Conservation (phyloP, 2,797 vertebrate species). For the Fundulus diaphanus region DNA sequence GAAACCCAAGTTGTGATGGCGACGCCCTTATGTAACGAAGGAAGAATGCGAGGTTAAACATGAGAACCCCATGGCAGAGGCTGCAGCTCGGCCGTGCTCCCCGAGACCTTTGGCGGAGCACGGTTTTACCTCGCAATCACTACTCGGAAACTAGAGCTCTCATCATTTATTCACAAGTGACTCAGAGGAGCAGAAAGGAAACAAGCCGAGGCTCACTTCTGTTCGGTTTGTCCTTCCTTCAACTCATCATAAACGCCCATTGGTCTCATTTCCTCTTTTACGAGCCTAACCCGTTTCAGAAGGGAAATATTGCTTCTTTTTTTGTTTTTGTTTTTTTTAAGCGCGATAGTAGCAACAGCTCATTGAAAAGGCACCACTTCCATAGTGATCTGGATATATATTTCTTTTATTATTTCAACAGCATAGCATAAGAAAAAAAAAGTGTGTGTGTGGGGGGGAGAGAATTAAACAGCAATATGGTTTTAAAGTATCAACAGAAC, state of each 20-base stretch:
- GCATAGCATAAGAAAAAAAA: constrained; percentile 73
- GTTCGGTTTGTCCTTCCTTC: constrained; percentile 35
- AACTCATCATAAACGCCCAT: constrained; percentile 15
- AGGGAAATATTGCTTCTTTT: constrained; percentile 17
- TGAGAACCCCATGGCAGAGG: not conserved
- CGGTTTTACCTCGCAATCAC: constrained; percentile 62
- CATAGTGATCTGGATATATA: constrained; percentile 74
- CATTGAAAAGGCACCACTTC: constrained; percentile 71
- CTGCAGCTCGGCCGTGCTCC: not conserved
- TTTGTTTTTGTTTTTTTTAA: not conserved
- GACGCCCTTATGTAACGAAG: not conserved
- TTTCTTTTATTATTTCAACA: constrained; percentile 80
- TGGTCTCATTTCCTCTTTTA: constrained; percentile 26
- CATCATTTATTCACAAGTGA: constrained; percentile 79
- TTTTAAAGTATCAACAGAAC: constrained; percentile 60
- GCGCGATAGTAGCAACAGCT: not conserved
- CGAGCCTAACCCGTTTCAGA: constrained; percentile 7
- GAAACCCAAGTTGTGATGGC: not conserved
- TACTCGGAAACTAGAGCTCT: constrained; percentile 66
- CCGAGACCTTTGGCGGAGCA: constrained; percentile 29
- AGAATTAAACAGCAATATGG: constrained; percentile 58
- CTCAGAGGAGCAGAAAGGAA: constrained; percentile 59
- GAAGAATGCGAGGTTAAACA: not conserved
- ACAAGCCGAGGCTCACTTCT: constrained; percentile 46
- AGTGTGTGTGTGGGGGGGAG: not conserved